These are phyloP conservation scores for Corbicula japonica DNA, from an alignment of 2,888 invertebrate species.

Conservation along the genomic window DNA sequence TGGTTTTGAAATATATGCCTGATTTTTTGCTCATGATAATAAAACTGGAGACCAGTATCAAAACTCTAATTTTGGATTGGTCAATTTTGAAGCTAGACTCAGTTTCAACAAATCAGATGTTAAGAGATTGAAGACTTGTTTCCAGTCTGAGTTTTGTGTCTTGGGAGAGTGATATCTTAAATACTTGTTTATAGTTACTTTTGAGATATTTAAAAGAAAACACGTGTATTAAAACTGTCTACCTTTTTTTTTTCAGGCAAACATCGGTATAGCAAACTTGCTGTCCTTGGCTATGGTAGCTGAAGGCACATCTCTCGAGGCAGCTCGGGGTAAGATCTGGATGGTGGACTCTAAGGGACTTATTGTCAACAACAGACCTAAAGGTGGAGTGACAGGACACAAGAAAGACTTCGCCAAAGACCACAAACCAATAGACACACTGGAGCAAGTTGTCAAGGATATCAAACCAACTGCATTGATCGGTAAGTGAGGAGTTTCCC, in stretches of 20 bases:
- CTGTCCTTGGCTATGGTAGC: conserved; percentile 96
- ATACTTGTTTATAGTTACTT: too few species aligned
- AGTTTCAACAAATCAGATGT: too few species aligned
- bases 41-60: too few species aligned
- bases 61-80: too few species aligned
- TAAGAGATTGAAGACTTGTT: too few species aligned
- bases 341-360: conserved; percentile 98
- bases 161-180: too few species aligned
- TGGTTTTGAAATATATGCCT: too few species aligned
- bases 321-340: conserved; percentile 95
- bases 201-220: too few species aligned
- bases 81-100: too few species aligned
- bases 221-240: too few species aligned
- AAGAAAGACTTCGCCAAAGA: conserved; percentile 92
- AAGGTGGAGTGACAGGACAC: conserved; percentile 91
- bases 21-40: too few species aligned
- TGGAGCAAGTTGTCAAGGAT: conserved; percentile 93
- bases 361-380: conserved; percentile 94
- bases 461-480: conserved; percentile 96
- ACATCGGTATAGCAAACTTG: conserved; percentile 96
- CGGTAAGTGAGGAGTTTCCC: conserved; percentile 90
- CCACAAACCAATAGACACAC: conserved; percentile 89
- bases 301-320: conserved; percentile 90
- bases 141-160: too few species aligned
- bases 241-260: conserved; percentile 92